Conservation (phyloP, 2,113 vertebrate species). For the Ciconia stormi region DNA sequence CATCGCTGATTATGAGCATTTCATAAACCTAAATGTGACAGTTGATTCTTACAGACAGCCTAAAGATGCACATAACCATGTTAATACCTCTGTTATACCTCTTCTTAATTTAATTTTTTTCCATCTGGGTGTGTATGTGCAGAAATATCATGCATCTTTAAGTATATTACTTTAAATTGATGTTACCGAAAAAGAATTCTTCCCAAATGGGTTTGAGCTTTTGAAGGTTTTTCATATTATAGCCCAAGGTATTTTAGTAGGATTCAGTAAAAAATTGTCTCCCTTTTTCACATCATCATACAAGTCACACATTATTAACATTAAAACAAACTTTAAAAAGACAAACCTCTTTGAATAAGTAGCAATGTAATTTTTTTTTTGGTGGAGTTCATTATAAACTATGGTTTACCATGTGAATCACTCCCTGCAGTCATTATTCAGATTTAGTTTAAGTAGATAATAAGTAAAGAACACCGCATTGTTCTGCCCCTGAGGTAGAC, state of each 20-base stretch:
- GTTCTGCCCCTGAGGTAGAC: background rate
- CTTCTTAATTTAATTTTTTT: conserved; percentile 33
- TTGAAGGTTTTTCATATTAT: background rate
- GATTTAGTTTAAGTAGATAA: background rate
- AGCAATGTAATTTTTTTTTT: background rate
- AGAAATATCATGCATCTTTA: conserved; percentile 2
- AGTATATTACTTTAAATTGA: background rate
- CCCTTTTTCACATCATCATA: background rate
- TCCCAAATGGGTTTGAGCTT: background rate
- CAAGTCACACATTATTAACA: background rate
- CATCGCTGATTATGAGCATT: background rate
- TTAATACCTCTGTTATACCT: conserved; percentile 11
- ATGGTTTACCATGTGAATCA: background rate
- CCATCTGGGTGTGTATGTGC: conserved; percentile 16
- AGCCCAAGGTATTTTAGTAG: background rate
- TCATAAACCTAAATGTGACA: conserved; percentile 39
- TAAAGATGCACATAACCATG: conserved; percentile 14
- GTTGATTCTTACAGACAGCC: background rate
- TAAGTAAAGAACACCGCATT: background rate
- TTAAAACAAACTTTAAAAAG: background rate
- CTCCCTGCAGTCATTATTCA: background rate
- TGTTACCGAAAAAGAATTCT: background rate
- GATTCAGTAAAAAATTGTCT: background rate
- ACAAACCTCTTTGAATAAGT: background rate
- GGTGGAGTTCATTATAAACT: background rate